Conservation (phyloP, 2,113 vertebrate species). For the Dicrurus megarhynchus region DNA sequence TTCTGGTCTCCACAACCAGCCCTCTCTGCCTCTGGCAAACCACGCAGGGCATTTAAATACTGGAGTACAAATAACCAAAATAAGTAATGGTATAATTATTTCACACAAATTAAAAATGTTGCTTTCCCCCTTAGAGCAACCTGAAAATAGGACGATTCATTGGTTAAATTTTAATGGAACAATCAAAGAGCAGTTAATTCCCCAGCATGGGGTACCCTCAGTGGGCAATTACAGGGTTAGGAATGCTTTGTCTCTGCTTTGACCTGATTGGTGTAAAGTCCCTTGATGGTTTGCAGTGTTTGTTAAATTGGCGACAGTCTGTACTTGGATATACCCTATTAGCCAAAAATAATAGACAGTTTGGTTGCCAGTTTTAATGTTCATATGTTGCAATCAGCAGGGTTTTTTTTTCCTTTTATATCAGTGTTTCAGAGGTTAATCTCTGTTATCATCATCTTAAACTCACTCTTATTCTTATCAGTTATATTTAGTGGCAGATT, state of each 20-base stretch:
- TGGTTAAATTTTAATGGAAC: constrained; percentile 68
- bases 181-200: constrained; percentile 64
- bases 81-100: constrained; percentile 62
- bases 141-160: constrained; percentile 48
- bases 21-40: neutral
- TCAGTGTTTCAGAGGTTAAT: constrained; percentile 71
- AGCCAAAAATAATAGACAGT: constrained; percentile 65
- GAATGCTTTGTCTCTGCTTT: constrained; percentile 23
- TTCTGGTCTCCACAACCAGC: neutral
- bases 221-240: constrained; percentile 57
- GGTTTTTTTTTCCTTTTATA: constrained; percentile 47
- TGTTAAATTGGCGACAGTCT: constrained; percentile 24
- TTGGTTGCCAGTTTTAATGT: constrained; percentile 53
- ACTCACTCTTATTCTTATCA: constrained; percentile 70
- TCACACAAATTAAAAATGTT: constrained; percentile 64
- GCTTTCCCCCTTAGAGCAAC: constrained; percentile 41
- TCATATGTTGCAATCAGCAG: constrained; percentile 65
- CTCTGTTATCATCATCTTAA: constrained; percentile 66
- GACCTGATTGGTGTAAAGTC: constrained; percentile 56
- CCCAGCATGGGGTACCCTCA: constrained; percentile 25
- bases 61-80: constrained; percentile 47
- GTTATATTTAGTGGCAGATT: constrained; percentile 79
- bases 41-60: neutral
- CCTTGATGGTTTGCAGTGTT: constrained; percentile 19
- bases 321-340: constrained; percentile 34